phyloP scores from a whole-genome alignment of 2,113 vertebrate species.

The Puffinus mauretanicus region DNA sequence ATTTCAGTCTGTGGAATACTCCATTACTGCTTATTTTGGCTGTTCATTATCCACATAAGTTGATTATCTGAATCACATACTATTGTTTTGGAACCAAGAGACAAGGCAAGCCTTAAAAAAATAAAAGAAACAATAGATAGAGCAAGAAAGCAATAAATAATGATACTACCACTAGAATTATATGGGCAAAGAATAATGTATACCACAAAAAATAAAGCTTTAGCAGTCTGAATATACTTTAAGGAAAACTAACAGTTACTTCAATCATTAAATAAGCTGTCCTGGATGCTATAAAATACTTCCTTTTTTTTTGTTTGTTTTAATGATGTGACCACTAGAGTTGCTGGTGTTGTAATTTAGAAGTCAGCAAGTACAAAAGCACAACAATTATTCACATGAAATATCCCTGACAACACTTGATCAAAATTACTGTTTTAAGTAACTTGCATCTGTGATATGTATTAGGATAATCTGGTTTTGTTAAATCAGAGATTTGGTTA shows the following conservation, averaged over 20 bases:
- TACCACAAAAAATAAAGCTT: neutral
- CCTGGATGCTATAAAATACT: neutral
- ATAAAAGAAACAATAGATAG: neutral
- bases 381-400: neutral
- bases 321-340: neutral
- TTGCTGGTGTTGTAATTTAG: neutral
- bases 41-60: neutral
- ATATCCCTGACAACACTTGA: neutral
- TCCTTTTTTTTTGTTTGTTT: neutral
- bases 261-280: neutral
- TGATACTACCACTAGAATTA: neutral
- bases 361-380: neutral
- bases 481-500: neutral
- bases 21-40: neutral
- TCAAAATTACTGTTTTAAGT: neutral
- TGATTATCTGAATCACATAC: neutral
- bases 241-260: neutral
- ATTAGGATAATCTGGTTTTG: neutral
- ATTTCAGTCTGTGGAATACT: neutral
- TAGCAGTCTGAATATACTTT: neutral
- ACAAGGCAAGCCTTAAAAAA: neutral
- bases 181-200: neutral
- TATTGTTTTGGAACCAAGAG: neutral
- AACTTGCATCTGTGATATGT: neutral
- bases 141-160: neutral